Conservation (phyloP, 2,888 invertebrate species). For the Vesta saturnalis region DNA sequence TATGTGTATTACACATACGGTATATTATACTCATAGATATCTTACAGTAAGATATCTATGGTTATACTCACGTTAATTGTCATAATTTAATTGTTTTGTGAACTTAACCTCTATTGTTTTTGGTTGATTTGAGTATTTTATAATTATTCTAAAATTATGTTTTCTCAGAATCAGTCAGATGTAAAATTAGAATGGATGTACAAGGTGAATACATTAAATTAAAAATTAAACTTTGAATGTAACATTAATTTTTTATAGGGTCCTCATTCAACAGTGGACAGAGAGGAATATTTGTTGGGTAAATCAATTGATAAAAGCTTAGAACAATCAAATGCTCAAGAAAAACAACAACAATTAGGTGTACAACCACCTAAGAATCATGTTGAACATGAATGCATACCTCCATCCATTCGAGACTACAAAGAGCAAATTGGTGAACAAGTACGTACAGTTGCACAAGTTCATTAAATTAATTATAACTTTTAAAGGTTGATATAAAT, state of each 20-base stretch:
- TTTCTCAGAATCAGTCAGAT: slow-evolving; percentile 60
- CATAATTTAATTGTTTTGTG: too few relatives aligned
- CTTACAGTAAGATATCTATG: too few relatives aligned
- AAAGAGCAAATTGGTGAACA: slow-evolving; percentile 56
- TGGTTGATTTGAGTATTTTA: not conserved
- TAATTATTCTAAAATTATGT: slow-evolving; percentile 41
- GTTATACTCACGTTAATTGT: too few relatives aligned
- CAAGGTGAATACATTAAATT: slow-evolving; percentile 68
- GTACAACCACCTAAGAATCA: slow-evolving; percentile 69
- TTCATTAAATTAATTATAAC: slow-evolving; percentile 42
- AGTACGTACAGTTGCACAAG: slow-evolving; percentile 26
- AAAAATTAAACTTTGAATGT: not conserved
- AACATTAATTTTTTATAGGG: slow-evolving; percentile 59
- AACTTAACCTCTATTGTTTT: not conserved
- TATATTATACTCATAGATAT: too few relatives aligned
- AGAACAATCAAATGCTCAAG: slow-evolving; percentile 71
- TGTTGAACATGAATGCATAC: slow-evolving; percentile 79
- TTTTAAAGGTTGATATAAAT: slow-evolving; percentile 84
- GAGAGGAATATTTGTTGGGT: slow-evolving; percentile 91
- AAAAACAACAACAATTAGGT: slow-evolving; percentile 61
- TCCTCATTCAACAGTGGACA: slow-evolving; percentile 72
- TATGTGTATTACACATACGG: too few relatives aligned
- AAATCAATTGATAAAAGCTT: slow-evolving; percentile 83
- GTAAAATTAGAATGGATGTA: slow-evolving; percentile 90
- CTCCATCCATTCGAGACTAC: slow-evolving; percentile 73